These are phyloP conservation scores for Papilio elwesi DNA, from an alignment of 2,888 invertebrate species.

Conservation along the genomic window DNA sequence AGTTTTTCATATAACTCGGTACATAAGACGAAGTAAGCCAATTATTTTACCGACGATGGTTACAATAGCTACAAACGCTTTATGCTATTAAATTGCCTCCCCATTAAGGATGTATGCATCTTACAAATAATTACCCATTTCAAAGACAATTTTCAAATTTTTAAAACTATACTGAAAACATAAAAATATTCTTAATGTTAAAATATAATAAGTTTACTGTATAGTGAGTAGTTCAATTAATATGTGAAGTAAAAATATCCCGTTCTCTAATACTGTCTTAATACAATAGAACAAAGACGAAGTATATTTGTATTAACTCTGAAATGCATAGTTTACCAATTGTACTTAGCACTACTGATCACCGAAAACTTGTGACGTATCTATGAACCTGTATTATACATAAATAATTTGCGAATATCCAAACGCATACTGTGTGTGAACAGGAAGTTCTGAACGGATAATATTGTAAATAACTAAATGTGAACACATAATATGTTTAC, in stretches of 20 bases:
- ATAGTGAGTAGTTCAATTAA: not conserved
- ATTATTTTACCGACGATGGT: not conserved
- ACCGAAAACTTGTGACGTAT: no score
- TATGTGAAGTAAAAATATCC: not conserved
- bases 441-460: not conserved
- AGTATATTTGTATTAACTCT: not conserved
- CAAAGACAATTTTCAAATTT: constrained; percentile 3
- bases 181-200: no score
- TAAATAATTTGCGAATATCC: not conserved
- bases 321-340: not conserved
- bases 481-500: not conserved
- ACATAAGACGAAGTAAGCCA: constrained; percentile 3
- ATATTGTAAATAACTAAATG: not conserved
- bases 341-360: no score
- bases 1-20: constrained; percentile 15
- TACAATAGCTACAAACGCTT: constrained; percentile 13
- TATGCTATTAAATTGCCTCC: constrained; percentile 14
- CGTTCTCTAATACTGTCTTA: not conserved
- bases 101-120: constrained; percentile 16
- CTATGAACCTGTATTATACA: no score
- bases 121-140: constrained; percentile 8
- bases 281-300: constrained; percentile 2
- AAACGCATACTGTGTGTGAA: not conserved
- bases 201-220: not conserved
- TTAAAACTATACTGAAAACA: not conserved